Evolutionary conservation across 2,113 vertebrate genomes (phyloP).

Genomic region (Colistium nudipinnis): DNA sequence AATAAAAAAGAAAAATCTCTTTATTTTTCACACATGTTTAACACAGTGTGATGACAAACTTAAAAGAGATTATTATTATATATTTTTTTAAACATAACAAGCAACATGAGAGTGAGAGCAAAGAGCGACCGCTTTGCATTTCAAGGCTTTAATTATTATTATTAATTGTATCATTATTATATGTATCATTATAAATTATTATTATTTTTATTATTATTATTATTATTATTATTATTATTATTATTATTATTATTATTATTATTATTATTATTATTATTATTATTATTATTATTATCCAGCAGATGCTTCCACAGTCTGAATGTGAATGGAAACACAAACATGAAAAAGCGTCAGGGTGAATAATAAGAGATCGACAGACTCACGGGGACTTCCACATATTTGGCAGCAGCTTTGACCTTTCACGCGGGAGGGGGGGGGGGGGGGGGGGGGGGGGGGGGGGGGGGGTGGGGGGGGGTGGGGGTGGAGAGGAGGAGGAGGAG

Average conservation of each 20-base stretch:
- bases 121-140: slow-evolving; percentile 31
- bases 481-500: slow-evolving; percentile 26
- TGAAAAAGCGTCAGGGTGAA: slow-evolving; percentile 25
- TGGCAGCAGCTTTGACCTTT: slow-evolving; percentile 96
- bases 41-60: slow-evolving; percentile 34
- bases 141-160: slow-evolving; percentile 31
- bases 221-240: too few relatives aligned
- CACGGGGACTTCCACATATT: slow-evolving; percentile 96
- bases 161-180: too few relatives aligned
- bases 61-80: neutral
- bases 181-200: too few relatives aligned
- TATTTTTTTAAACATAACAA: neutral
- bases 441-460: slow-evolving; percentile 44
- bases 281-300: too few relatives aligned
- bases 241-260: too few relatives aligned
- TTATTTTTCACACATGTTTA: slow-evolving; percentile 44
- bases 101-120: slow-evolving; percentile 17
- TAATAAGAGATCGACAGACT: slow-evolving; percentile 75
- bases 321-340: slow-evolving; percentile 28
- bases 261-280: too few relatives aligned
- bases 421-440: slow-evolving; percentile 59
- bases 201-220: too few relatives aligned
- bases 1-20: slow-evolving; percentile 46
- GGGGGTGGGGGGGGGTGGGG: slow-evolving; percentile 51
- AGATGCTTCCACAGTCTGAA: neutral